A percentile compares a stretch with the other conserved stretches of the same genome.
Conservation (phyloP, 2,888 invertebrate genomes). For the Smittia sp. region DNA sequence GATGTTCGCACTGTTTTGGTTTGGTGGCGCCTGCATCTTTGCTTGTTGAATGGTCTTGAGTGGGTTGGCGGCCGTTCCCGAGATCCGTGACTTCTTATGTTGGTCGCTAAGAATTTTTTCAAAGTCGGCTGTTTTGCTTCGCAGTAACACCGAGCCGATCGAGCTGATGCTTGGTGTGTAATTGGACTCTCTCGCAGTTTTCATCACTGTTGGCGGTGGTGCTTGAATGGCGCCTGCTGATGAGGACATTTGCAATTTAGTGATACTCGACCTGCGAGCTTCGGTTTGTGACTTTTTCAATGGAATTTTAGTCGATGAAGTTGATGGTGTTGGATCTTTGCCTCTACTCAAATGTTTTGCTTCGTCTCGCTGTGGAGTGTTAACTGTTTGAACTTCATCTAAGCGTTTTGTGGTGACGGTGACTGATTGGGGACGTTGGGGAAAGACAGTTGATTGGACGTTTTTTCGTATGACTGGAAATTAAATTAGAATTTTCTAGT, state of each 20-base stretch:
- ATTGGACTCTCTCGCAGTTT: slow-evolving; percentile 49
- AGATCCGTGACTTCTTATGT: slow-evolving; percentile 53
- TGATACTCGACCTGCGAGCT: background rate
- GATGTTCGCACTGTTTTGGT: slow-evolving; percentile 25
- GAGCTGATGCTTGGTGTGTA: slow-evolving; percentile 61
- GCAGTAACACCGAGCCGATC: slow-evolving; percentile 64
- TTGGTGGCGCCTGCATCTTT: slow-evolving; percentile 26
- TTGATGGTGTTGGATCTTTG: slow-evolving; percentile 46
- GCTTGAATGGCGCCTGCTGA: background rate
- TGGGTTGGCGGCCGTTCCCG: slow-evolving; percentile 45
- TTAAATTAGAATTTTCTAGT: slow-evolving; percentile 12
- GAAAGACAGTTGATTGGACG: slow-evolving; percentile 43
- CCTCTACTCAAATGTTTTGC: slow-evolving; percentile 2
- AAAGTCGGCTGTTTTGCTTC: slow-evolving; percentile 67
- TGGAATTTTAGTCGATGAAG: slow-evolving; percentile 43
- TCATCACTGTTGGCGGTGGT: background rate
- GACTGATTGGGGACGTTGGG: slow-evolving; percentile 35
- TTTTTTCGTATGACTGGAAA: slow-evolving; percentile 16
- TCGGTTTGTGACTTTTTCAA: slow-evolving; percentile 46
- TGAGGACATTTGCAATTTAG: slow-evolving; percentile 34
- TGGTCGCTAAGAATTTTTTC: slow-evolving; percentile 60
- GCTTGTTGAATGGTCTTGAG: slow-evolving; percentile 43
- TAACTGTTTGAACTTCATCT: slow-evolving; percentile 33
- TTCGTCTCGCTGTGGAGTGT: slow-evolving; percentile 39
- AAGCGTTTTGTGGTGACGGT: slow-evolving; percentile 33